Evolutionary conservation across 2,113 vertebrate species (phyloP), one percentile per base, ranked within the genome.

Genomic region (Bombycilla garrulus): DNA sequence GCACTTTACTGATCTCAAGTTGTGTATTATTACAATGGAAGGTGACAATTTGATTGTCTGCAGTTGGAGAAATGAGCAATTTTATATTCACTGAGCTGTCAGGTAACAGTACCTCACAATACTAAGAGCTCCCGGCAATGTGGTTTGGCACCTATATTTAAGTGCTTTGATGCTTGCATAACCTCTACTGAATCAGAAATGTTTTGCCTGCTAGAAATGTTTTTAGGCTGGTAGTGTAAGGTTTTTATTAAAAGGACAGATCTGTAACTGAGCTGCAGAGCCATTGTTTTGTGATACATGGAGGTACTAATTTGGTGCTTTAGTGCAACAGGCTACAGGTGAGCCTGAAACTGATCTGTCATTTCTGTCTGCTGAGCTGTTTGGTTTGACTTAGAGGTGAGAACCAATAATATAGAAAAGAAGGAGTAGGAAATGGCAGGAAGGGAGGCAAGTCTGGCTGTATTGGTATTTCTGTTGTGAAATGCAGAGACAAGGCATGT

Each of bases 41-140:
- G 98, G 98, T 98, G 98, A 98, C 98, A 98, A 99, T 98, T 99
- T 99, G 98, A 99, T 99, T 98, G 98, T 99, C 98, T 98, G 99
- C 98, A 98, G 98, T 98, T 98, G 97, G 96, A 98, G 98, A 98
- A 98, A 98, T 98, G 98, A 98, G 98, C 98, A 98, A 98, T 99
- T 98, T 98, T 98, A 98, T 98, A 98, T 98, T 98, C 98, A 98
- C 98, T 94, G 97, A 98, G 98, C 98, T 99, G 98, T 99, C 98
- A 99, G 98, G 98, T 99, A 99, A 98, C 98, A 98, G 98, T 98
- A 98, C 98, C 98, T 99, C 98, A 97, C 97, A 97, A 98, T 97
- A 97, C 98, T 98, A 97, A 98, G 98, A 98, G 98, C 98, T 98
- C 96, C 97, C 98, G 98, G 98, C 98, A 98, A 94, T 98, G 98